Base-by-base conservation (phyloP, 2,888 invertebrate genomes). In the Plebejus argus region DNA sequence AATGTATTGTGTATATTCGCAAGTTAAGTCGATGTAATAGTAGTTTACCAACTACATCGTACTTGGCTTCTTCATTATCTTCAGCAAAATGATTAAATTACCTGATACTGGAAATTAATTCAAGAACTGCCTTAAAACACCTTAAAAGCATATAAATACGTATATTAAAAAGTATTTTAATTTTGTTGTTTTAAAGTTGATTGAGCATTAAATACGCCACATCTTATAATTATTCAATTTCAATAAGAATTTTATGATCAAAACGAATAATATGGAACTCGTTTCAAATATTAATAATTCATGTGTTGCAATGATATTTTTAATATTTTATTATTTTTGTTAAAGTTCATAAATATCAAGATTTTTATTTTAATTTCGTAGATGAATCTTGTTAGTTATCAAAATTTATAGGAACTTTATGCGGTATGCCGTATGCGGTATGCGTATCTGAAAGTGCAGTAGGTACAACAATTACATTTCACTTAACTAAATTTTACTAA, bases 191-290 rank as follows among this genome's bases (percentile, higher is more conserved):
- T 10, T 15, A 15, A 66, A 28, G 15, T 28, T 66, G 1, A 15
- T 5, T 28, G 66, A 66, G 12, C 8, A 8, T 23, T 72, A 20
- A 39, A 72, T 72, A 35, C 71, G 71, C 35, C 72, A 45, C 12
- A 72, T 12, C 45, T 72, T n/a, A 39, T 35, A 10, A 12, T 72
- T 72, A 20, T 72, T 72, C 45, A 12, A 72, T 72, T 45, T 20
- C 45, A 45, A 72, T 72, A 45, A 20, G 39, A 45, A 71, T 71
- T 39, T 39, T 35, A 71, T 39, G 20, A 39, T 61, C 61, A 61
- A 3, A 61, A 23, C n/a, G 20, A 10, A 20, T 61, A 61, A 23
- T n/a, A 61, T 61, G 61, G 23, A 66, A 66, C 28, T 28, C 15
- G 66, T 66, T 66, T 66, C 4, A 66, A 66, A 66, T 23, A 66